phyloP scores from a whole-genome alignment of 2,113 vertebrate genomes.

The Tursiops truncatus region DNA sequence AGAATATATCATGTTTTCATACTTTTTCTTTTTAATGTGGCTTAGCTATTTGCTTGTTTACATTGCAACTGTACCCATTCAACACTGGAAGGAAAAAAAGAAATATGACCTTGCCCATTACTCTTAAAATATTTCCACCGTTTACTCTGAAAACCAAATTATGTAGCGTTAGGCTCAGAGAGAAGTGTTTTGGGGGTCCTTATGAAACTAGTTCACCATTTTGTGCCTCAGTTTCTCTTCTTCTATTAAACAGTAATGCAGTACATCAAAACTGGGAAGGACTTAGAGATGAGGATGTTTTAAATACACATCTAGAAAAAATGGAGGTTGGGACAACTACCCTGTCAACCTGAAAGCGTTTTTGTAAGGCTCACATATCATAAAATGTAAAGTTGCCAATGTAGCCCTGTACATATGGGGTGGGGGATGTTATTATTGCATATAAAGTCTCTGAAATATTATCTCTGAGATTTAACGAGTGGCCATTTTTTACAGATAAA shows the following conservation, averaged over 20 bases:
- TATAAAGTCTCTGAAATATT: not conserved
- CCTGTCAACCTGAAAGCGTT: not conserved
- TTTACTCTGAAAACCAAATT: not conserved
- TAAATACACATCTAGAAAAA: not conserved
- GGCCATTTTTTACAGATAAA: not conserved
- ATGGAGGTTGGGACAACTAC: not conserved
- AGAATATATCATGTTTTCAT: not conserved
- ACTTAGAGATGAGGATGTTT: not conserved
- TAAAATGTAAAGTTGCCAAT: not conserved
- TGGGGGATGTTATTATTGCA: not conserved
- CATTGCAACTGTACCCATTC: not conserved
- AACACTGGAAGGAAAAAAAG: not conserved
- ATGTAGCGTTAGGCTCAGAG: not conserved
- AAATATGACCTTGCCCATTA: not conserved
- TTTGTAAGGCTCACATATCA: not conserved
- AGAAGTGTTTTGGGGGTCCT: not conserved
- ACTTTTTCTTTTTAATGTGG: not conserved
- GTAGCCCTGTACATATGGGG: not conserved
- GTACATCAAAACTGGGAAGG: not conserved
- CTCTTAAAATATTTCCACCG: slow-evolving; percentile 19
- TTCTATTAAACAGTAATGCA: not conserved
- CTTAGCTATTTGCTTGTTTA: not conserved
- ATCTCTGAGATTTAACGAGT: not conserved
- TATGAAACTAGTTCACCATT: not conserved
- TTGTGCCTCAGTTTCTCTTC: not conserved